These are phyloP conservation scores for Poeciliopsis prolifica DNA, from an alignment of 2,113 vertebrate species.

Conservation along the genomic window DNA sequence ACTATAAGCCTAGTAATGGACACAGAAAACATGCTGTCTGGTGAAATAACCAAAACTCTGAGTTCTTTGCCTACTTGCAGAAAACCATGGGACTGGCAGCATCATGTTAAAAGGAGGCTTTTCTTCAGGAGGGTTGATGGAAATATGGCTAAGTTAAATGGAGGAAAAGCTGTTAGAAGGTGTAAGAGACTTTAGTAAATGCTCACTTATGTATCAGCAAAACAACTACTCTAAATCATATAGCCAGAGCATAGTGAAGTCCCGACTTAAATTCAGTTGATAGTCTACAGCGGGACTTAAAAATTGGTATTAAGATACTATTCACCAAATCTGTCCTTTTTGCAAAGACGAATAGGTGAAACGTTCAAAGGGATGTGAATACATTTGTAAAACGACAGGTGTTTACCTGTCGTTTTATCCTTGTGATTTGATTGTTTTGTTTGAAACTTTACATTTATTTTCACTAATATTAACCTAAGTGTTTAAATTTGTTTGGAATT, in stretches of 20 bases:
- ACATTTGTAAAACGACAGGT: conserved; percentile 13
- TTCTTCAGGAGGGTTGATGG: too few relatives aligned
- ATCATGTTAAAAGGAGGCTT: too few relatives aligned
- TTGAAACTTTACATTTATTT: conserved; percentile 19
- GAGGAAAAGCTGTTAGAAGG: too few relatives aligned
- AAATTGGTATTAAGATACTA: neutral
- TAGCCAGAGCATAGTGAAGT: too few relatives aligned
- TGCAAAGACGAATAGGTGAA: neutral
- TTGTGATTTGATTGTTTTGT: conserved; percentile 1
- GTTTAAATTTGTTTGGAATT: neutral
- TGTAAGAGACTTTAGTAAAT: too few relatives aligned
- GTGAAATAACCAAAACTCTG: too few relatives aligned
- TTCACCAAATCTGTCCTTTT: neutral
- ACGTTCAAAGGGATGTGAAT: neutral
- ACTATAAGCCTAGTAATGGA: too few relatives aligned
- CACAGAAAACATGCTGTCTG: too few relatives aligned
- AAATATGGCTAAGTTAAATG: too few relatives aligned
- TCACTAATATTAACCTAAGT: neutral
- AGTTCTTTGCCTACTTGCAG: neutral
- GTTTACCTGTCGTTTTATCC: neutral
- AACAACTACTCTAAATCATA: too few relatives aligned
- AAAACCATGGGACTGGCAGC: neutral
- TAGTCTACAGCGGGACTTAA: neutral
- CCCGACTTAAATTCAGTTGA: neutral
- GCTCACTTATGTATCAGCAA: too few relatives aligned